These are phyloP conservation scores for Heliangelus exortis DNA, from an alignment of 2,797 vertebrate species.

Conservation along the genomic window DNA sequence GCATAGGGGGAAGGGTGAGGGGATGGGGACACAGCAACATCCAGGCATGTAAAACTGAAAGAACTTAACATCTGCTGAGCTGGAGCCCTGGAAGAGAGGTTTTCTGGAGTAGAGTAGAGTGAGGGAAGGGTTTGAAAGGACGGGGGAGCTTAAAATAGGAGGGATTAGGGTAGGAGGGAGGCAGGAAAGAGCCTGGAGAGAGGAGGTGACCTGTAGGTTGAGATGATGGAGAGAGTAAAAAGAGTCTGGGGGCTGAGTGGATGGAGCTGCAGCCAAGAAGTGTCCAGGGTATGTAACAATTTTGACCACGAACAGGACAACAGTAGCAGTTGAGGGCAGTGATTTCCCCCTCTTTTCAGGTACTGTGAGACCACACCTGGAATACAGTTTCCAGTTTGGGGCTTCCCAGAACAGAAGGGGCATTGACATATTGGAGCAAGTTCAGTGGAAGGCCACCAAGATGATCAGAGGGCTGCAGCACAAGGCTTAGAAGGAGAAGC, in stretches of 20 bases:
- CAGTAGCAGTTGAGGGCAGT: background rate
- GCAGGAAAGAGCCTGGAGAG: background rate
- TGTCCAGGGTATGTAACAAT: background rate
- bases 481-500: background rate
- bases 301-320: background rate
- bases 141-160: background rate
- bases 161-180: accelerated
- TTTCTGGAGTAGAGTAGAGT: background rate
- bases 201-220: background rate
- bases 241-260: background rate
- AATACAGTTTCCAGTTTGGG: background rate
- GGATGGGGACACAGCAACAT: background rate
- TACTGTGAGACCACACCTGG: background rate
- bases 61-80: background rate
- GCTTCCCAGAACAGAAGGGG: background rate
- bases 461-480: background rate
- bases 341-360: background rate
- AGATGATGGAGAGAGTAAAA: background rate
- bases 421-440: background rate
- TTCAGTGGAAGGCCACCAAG: background rate
- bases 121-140: background rate
- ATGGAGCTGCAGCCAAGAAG: background rate
- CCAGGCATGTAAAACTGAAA: background rate
- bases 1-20: background rate
- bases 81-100: background rate